A percentile compares a stretch with the other conserved stretches of the same genome.
phyloP scores from a whole-genome alignment of 1,140 invertebrate genomes.

The Zaprionus africanus region DNA sequence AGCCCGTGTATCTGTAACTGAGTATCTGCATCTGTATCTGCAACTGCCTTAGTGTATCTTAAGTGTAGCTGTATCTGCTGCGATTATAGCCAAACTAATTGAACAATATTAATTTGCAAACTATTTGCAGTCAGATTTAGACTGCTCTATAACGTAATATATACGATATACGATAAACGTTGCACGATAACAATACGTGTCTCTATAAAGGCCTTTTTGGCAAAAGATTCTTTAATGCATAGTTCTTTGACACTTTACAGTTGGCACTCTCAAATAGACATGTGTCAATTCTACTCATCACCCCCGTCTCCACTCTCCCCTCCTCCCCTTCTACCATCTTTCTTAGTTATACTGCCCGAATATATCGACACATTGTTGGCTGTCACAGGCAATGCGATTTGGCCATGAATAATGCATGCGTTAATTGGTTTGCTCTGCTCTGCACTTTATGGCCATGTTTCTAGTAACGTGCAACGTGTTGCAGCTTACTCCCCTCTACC shows the following conservation, averaged over 20 bases:
- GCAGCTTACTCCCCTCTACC: background rate
- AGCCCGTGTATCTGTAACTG: background rate
- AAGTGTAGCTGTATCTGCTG: background rate
- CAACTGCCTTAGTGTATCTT: background rate
- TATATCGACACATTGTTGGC: background rate
- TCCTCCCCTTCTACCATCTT: too few relatives aligned
- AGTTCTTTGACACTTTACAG: too few relatives aligned
- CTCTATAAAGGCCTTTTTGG: too few relatives aligned
- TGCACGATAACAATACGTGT: too few relatives aligned
- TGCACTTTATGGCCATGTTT: background rate
- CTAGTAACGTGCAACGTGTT: background rate
- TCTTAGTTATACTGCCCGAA: background rate
- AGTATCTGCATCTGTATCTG: conserved; percentile 19
- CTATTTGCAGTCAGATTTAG: conserved; percentile 13
- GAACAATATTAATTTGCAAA: conserved; percentile 42
- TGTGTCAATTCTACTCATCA: too few relatives aligned
- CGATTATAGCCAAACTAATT: conserved; percentile 46
- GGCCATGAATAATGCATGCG: conserved; percentile 56
- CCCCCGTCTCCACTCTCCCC: too few relatives aligned
- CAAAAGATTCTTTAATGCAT: too few relatives aligned
- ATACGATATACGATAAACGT: too few relatives aligned
- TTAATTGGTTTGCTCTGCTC: conserved; percentile 45
- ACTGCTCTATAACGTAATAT: background rate
- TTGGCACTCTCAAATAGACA: too few relatives aligned
- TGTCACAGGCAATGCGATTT: background rate